Conservation (phyloP, 2,797 vertebrate species). For the Rallus crepitans region DNA sequence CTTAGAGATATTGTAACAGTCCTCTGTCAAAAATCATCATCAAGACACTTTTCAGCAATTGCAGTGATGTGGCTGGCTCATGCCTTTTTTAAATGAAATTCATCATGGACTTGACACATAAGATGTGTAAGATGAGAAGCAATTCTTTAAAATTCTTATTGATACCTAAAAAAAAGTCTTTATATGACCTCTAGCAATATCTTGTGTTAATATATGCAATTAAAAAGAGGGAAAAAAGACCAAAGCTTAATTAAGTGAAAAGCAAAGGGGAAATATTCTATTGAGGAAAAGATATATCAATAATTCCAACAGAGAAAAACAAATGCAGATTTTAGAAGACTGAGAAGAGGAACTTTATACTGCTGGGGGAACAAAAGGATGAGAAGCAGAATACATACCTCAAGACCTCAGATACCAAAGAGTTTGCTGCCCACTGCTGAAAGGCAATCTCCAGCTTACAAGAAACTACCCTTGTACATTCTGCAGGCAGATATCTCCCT, state of each 20-base stretch:
- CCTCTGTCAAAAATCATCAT: neutral
- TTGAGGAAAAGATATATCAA: neutral
- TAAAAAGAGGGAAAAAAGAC: neutral
- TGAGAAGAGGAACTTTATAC: neutral
- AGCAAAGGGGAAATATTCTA: neutral
- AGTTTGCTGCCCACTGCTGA: neutral
- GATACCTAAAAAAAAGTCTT: neutral
- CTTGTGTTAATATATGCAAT: neutral
- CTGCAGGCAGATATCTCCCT: neutral
- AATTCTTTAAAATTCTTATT: neutral
- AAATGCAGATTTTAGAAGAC: neutral
- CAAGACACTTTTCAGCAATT: neutral
- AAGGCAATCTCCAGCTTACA: neutral
- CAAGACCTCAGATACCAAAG: neutral
- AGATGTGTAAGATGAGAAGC: neutral
- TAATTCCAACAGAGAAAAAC: neutral
- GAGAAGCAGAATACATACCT: conserved; percentile 32
- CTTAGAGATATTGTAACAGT: neutral
- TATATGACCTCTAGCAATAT: neutral
- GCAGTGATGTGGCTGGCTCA: neutral
- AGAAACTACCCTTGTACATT: neutral
- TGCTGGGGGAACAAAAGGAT: neutral
- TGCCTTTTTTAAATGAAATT: neutral
- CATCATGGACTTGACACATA: neutral
- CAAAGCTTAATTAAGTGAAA: neutral